Evolutionary conservation across 2,888 invertebrate species (phyloP).

Genomic region (Petrolisthes cinctipes): DNA sequence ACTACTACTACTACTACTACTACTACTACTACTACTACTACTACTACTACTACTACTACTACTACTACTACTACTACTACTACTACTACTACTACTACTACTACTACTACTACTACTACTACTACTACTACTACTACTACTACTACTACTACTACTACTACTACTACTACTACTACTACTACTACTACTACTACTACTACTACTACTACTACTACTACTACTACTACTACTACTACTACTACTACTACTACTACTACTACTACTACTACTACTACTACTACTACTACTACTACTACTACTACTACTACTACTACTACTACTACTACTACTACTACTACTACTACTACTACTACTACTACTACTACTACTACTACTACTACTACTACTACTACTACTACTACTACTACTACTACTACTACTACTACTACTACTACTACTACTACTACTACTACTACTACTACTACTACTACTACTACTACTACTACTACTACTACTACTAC

Average conservation of each 20-base stretch:
- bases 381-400: too few species aligned
- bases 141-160: slow-evolving; percentile 1
- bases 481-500: too few species aligned
- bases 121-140: slow-evolving; percentile 1
- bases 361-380: background rate
- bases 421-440: too few species aligned
- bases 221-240: slow-evolving; percentile 1
- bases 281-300: slow-evolving; percentile 64
- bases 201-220: slow-evolving; percentile 1
- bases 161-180: slow-evolving; percentile 1
- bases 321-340: slow-evolving; percentile 65
- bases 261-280: slow-evolving; percentile 65
- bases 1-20: slow-evolving; percentile 1
- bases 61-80: slow-evolving; percentile 1
- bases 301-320: slow-evolving; percentile 65
- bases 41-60: slow-evolving; percentile 1
- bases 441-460: too few species aligned
- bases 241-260: slow-evolving; percentile 65
- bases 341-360: slow-evolving; percentile 48
- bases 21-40: slow-evolving; percentile 1
- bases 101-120: slow-evolving; percentile 1
- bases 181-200: background rate
- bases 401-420: too few species aligned
- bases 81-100: slow-evolving; percentile 1
- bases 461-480: too few species aligned